Evolutionary conservation across 1,140 invertebrate genomes (phyloP), one percentile per base, ranked within the genome.

Genomic region (Euglossa dilemma): DNA sequence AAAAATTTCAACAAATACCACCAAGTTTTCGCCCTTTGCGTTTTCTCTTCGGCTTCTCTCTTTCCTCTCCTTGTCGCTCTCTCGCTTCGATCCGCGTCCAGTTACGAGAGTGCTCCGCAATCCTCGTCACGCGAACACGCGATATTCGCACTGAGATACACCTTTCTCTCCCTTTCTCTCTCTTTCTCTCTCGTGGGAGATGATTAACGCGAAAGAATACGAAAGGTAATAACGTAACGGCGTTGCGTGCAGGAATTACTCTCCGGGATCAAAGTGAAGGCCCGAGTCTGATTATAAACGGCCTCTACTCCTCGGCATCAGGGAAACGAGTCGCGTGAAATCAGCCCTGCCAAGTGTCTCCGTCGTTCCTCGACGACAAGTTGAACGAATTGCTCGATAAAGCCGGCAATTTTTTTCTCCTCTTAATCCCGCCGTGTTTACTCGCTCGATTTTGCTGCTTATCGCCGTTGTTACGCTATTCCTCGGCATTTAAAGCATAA

Each of bases 141-240:
- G 47, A 74, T 47, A 73, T 63, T 45, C 70, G 14, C 59, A 57
- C 79, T 12, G 18, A 63, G 70, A 52, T 56, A 66, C 50, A 23
- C 18, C 0, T 18, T 36, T 4, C 1, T 20, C 3, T 18, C 20
- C 36, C 16, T 36, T 9, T 36, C 20, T 36, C 16, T 28, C 25
- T 18, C 16, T 63, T 28, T 0, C 0, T 9, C 8, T 57, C 69
- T 20, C n/a, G 20, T 18, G 64, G 36, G 23, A 9, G 43, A 56
- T 81, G 79, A 81, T 81, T 75, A 74, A 81, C 56, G 79, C 61
- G 71, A 64, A 52, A 64, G 43, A 36, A 57, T 81, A 75, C 75
- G 66, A 75, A 81, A 75, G 20, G 43, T 75, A 81, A 81, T 75
- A 67, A 81, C 50, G 66, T 18, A 20, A 80, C 23, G 16, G 36